Evolutionary conservation across 2,113 vertebrate genomes (phyloP), one percentile per base, ranked within the genome.

Genomic region (Hucho hucho): DNA sequence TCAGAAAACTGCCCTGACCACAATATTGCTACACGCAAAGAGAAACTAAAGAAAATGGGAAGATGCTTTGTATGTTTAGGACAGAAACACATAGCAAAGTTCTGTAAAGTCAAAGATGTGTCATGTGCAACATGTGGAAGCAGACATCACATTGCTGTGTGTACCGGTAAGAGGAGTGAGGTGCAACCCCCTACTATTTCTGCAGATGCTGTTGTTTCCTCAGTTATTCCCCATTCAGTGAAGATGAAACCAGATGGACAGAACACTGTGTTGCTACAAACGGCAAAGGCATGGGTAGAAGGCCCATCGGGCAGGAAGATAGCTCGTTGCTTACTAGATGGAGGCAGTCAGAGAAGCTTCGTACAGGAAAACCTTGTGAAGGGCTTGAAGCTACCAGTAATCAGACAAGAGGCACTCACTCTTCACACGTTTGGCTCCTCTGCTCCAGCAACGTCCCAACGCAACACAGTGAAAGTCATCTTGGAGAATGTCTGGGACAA

Each of bases 361-460:
- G 18, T 72, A n/a, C 70, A 72, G 59, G 26, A 72, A 29, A 1
- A 32, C n/a, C 24, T 59, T 6, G 26, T 72, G 70, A 72, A 71
- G 70, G 4, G 7, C 5, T 53, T 56, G 25, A 24, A 72, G 47
- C 70, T 72, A 72, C 53, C 70, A 72, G 28, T 29, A 29, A 29
- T 29, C 29, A 32, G 29, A 63, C 64, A 28, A 66, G 26, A 29
- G 26, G 25, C 70, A 25, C 70, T 72, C 18, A 63, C 70, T 28
- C 53, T 72, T 61, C 70, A 72, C 70, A 63, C 58, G 32, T 72
- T 72, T 63, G 70, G 70, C 70, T 72, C 53, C 53, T 59, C 49
- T 72, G 49, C 18, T 72, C 70, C 70, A 28, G 58, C 70, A 32
- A 72, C 53, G 26, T 25, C 32, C 6, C 24, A 29, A 29, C 26